phyloP scores from a whole-genome alignment of 2,113 vertebrate species.

The Ornithorhynchus anatinus region DNA sequence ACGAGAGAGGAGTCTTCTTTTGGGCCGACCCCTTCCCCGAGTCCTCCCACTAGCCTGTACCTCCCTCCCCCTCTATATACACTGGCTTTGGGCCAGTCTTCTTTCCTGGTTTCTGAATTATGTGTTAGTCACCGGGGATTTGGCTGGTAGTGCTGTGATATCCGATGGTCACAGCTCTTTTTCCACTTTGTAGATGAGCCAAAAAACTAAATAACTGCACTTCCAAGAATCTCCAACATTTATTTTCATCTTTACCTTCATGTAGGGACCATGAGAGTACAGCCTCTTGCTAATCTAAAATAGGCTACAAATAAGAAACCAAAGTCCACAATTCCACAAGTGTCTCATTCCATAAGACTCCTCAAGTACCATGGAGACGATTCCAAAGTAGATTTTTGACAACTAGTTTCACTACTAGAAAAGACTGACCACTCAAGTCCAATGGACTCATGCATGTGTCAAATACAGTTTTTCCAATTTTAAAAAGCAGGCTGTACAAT shows the following conservation, averaged over 20 bases:
- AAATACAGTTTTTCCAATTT: neutral
- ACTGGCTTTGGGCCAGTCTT: too few relatives aligned
- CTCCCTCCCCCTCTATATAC: too few relatives aligned
- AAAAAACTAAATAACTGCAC: neutral
- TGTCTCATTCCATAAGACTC: constrained; percentile 7
- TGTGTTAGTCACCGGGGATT: neutral
- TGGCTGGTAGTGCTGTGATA: neutral
- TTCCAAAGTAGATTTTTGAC: neutral
- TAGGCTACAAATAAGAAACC: constrained; percentile 4
- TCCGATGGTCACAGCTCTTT: neutral
- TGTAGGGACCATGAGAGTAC: neutral
- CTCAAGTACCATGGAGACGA: neutral
- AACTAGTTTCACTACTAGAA: neutral
- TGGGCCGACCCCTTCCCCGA: too few relatives aligned
- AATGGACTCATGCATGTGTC: neutral
- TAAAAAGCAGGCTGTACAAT: neutral
- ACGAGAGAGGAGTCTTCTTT: too few relatives aligned
- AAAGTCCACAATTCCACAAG: neutral
- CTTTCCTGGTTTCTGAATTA: too few relatives aligned
- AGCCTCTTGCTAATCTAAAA: neutral
- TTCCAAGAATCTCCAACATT: neutral
- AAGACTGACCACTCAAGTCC: constrained; percentile 22
- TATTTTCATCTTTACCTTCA: neutral
- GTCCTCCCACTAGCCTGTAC: too few relatives aligned
- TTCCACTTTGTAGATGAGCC: constrained; percentile 1